Conservation (phyloP, 2,113 vertebrate genomes). For the Tringa solitaria region DNA sequence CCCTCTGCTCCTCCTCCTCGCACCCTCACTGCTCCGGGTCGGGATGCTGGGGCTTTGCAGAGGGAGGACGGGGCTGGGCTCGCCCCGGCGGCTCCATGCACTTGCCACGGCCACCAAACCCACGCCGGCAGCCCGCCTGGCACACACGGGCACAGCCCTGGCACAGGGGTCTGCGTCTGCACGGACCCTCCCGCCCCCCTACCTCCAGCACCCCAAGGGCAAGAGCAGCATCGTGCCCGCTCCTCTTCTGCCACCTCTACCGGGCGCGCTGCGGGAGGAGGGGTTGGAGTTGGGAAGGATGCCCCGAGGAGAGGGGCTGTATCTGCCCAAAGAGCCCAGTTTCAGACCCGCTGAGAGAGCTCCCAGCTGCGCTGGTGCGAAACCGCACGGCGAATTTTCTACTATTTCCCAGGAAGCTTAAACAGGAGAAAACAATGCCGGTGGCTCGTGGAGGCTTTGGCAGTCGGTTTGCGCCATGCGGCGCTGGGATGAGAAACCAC, state of each 20-base stretch:
- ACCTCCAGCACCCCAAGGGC: background rate
- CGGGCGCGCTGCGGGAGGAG: accelerated
- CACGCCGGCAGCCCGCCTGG: background rate
- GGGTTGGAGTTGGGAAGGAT: accelerated
- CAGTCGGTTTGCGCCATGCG: accelerated
- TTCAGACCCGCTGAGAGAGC: background rate
- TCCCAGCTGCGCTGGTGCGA: background rate
- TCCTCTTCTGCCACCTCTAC: background rate
- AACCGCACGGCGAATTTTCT: background rate
- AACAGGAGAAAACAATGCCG: background rate
- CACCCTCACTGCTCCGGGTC: accelerated
- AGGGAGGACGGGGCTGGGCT: background rate
- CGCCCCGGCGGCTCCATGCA: accelerated
- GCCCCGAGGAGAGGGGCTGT: background rate
- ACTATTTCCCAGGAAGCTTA: background rate
- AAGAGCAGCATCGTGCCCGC: accelerated
- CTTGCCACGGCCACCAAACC: background rate
- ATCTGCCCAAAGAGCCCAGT: background rate
- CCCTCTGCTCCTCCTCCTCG: background rate
- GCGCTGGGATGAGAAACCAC: background rate
- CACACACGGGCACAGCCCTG: background rate
- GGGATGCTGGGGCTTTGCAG: background rate
- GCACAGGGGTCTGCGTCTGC: accelerated
- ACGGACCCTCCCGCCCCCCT: no score
- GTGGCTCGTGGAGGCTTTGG: background rate